These are phyloP conservation scores for Aurelia aurita DNA, from an alignment of 30 jellyfish, hydroid and myxozoan species.

Conservation along the genomic window DNA sequence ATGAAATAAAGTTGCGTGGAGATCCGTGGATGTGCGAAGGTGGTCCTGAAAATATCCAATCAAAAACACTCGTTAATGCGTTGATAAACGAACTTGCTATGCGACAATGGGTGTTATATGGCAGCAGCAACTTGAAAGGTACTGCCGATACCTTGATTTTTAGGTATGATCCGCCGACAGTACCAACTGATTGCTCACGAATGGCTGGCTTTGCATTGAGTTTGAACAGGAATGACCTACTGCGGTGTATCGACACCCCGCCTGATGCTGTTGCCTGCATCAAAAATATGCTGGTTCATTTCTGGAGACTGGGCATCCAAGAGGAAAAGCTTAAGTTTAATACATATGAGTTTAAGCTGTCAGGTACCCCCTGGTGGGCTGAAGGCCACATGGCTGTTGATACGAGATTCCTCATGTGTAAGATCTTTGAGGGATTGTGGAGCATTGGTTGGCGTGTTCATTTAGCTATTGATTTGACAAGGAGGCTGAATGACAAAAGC, in stretches of 20 bases:
- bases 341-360: constrained; percentile 54
- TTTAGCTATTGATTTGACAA: constrained; percentile 56
- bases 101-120: constrained; percentile 40
- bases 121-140: constrained; percentile 19
- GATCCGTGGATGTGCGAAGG: constrained; percentile 63
- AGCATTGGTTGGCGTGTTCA: constrained; percentile 53
- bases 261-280: constrained; percentile 18
- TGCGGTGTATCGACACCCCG: constrained; percentile 65
- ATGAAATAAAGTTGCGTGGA: constrained; percentile 60
- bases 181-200: constrained; percentile 25
- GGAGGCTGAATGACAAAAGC: constrained; percentile 41
- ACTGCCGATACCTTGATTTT: constrained; percentile 40
- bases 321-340: constrained; percentile 25
- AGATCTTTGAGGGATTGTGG: constrained; percentile 45
- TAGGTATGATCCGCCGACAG: constrained; percentile 19
- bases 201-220: constrained; percentile 6
- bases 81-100: constrained; percentile 8
- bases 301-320: constrained; percentile 59
- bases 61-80: constrained; percentile 21
- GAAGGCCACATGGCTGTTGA: constrained; percentile 22
- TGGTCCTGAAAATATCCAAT: constrained; percentile 16
- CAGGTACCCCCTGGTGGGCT: constrained; percentile 81
- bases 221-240: constrained; percentile 51
- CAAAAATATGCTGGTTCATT: background rate
- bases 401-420: constrained; percentile 30